Base-by-base conservation (phyloP, 2,888 invertebrate species). In the Nebria salina region DNA sequence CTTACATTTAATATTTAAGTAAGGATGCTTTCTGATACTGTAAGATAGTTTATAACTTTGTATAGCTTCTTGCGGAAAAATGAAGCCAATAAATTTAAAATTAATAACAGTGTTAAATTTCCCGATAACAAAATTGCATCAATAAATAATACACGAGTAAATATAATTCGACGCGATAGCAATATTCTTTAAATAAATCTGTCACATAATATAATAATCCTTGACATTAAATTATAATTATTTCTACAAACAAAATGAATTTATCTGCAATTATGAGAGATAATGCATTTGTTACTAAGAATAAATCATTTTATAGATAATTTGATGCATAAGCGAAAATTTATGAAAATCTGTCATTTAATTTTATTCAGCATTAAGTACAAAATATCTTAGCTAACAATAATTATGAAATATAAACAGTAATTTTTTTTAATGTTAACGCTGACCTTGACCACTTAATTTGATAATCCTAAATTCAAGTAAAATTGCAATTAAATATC, bases 141-240 rank as follows among this genome's bases (percentile, higher is more conserved):
- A 70, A 70, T 70, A 70, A 20, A 70, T 68, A 68, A 68, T 25
- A 68, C 70, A 70, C 70, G 70, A 70, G 70, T 34, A 25, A 70
- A 70, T 70, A 70, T 70, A 25, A 20, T 70, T 34, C 11, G 6
- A 5, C 6, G 70, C 6, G 70, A 70, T 70, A 34, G 34, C 70
- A 70, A 26, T 70, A 70, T 70, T 70, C 15, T 8, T 70, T 26
- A 13, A 11, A 54, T 54, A 54, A 54, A 11, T 54, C 8, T 54
- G 54, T 54, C 54, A 54, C 54, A 54, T 54, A 13, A 54, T 11
- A 11, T 11, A 54, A 54, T 54, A 54, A 54, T 54, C 54, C 13
- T 54, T 54, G 54, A 54, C 54, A 54, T 54, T 54, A 54, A 54
- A 54, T 54, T 54, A 8, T 54, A 11, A 54, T 54, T 6, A 54